Evolutionary conservation across 2,888 invertebrate genomes (phyloP), one percentile per base, ranked within the genome.

Genomic region (Alsophila aescularia): DNA sequence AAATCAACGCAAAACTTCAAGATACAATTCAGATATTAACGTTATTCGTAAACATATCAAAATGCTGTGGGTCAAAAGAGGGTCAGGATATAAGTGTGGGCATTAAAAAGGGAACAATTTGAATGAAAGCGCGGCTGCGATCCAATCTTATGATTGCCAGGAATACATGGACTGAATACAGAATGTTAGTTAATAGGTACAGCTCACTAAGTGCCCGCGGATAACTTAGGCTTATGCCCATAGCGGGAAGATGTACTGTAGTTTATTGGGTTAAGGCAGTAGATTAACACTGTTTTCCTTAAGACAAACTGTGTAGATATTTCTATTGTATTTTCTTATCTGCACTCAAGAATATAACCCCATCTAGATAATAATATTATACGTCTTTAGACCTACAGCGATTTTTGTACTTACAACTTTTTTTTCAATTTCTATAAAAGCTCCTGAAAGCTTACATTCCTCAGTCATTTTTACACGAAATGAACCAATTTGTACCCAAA

Each of bases 71-170:
- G 54, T 42, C 67, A 56, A 71, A 69, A 53, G 64, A 52, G 62
- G 24, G 55, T 15, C 54, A 59, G 65, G 58, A 74, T 13, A 31
- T 73, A 71, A 73, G 62, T 67, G 66, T 62, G 54, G 57, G 63
- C 70, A 77, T 81, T 82, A 80, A 78, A 80, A 79, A 72, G 71
- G 74, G 66, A 67, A 70, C 73, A 72, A 76, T 81, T 77, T 78
- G 75, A 76, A 72, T 73, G 72, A 73, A 67, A 73, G 74, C 60
- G 68, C 63, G 64, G 64, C 62, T 57, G 62, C 70, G 72, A 76
- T 75, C 71, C 74, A 76, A 79, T 82, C 72, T 76, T 58, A 65
- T 72, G 79, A 83, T 81, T 76, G 76, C 64, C 53, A 53, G 61
- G 59, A 39, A 39, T 27, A 34, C 42, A 40, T 35, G 54, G 27